Evolutionary conservation across 2,888 invertebrate genomes (phyloP).

Genomic region (Drosophila putrida): DNA sequence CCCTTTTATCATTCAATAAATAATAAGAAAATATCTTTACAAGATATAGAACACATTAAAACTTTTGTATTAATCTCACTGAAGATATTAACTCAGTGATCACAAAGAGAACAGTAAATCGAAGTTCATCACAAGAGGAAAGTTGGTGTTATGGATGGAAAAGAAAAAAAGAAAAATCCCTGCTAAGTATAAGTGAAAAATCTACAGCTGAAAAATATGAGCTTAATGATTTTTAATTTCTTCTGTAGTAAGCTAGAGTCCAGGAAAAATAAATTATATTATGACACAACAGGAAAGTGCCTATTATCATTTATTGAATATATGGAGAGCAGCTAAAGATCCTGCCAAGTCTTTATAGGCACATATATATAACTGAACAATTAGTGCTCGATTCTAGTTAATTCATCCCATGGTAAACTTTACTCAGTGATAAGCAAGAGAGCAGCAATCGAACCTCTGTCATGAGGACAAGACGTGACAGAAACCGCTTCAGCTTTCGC

Average conservation of each 20-base stretch:
- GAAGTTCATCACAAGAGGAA: background rate
- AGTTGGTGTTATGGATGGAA: background rate
- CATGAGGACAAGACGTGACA: slow-evolving; percentile 59
- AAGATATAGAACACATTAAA: no score
- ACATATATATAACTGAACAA: background rate
- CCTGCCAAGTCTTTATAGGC: background rate
- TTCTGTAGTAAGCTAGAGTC: slow-evolving; percentile 16
- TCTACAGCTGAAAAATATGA: no score
- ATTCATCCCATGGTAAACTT: slow-evolving; percentile 1
- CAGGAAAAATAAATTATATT: background rate
- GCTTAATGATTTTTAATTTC: no score
- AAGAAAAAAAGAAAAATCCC: background rate
- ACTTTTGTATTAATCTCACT: background rate
- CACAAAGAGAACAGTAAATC: background rate
- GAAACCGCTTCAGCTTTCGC: slow-evolving; percentile 19
- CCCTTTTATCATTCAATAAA: background rate
- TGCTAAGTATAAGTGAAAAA: background rate
- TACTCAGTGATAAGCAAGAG: slow-evolving; percentile 12
- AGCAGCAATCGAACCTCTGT: slow-evolving; percentile 1
- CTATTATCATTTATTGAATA: background rate
- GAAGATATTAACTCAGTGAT: background rate
- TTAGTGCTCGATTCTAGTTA: background rate
- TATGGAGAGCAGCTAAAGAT: no score
- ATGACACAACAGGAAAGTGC: background rate
- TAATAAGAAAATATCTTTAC: background rate